Percentiles rank a stretch among this genome's conserved stretches.
Conservation (phyloP, 2,888 invertebrate species). For the Drosophila melanosoma region DNA sequence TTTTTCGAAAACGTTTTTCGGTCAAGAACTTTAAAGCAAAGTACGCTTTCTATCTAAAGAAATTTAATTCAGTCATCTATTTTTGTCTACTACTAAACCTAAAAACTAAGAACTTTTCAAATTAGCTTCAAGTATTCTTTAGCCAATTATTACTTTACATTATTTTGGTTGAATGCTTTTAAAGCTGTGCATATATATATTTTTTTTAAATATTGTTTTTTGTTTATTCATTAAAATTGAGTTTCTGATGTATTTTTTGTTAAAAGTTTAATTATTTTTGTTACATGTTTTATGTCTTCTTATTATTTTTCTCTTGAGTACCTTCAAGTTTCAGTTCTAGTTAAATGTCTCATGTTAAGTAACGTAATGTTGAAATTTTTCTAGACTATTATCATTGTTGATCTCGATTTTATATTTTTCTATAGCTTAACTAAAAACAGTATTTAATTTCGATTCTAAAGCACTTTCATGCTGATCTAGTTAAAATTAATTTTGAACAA, state of each 20-base stretch:
- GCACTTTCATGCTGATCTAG: conserved; percentile 37
- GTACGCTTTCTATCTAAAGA: conserved; percentile 56
- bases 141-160: conserved; percentile 34
- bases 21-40: conserved; percentile 58
- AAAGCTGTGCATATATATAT: conserved; percentile 34
- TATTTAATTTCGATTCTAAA: conserved; percentile 19
- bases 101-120: conserved; percentile 41
- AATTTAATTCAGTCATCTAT: conserved; percentile 46
- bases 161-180: conserved; percentile 44
- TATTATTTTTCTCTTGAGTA: conserved; percentile 12
- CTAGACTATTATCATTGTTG: conserved; percentile 22
- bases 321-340: conserved; percentile 32
- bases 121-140: conserved; percentile 54
- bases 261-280: conserved; percentile 44
- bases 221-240: conserved; percentile 13
- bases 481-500: conserved; percentile 20
- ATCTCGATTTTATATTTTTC: conserved; percentile 1
- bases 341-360: conserved; percentile 35
- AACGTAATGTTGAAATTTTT: conserved; percentile 40
- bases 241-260: conserved; percentile 33
- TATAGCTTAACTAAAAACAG: conserved; percentile 8
- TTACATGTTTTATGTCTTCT: conserved; percentile 36
- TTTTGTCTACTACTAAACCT: conserved; percentile 61
- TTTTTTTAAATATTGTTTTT: conserved; percentile 18
- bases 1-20: conserved; percentile 39